Percentiles rank a stretch among this genome's conserved stretches.
These are phyloP conservation scores for Pristis pectinata DNA, from an alignment of 2,797 vertebrate genomes.

Conservation along the genomic window DNA sequence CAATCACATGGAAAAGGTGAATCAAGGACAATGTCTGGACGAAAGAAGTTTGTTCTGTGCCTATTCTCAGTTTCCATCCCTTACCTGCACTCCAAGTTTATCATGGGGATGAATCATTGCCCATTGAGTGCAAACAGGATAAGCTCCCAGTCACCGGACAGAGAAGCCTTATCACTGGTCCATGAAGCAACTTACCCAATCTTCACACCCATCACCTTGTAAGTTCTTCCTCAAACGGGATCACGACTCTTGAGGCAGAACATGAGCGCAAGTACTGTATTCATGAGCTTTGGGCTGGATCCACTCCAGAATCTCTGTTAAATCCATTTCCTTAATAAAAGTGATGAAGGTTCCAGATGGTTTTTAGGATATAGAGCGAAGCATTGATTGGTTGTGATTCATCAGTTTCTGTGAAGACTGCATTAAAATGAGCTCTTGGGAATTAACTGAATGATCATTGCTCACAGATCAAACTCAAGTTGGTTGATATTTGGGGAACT, in stretches of 20 bases:
- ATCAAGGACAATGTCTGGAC: too few relatives aligned
- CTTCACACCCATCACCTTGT: background rate
- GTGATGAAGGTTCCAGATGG: constrained; percentile 2
- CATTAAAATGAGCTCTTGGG: background rate
- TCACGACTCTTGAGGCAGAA: background rate
- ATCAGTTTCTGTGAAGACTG: background rate
- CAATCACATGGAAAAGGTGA: too few relatives aligned
- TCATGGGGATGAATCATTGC: background rate
- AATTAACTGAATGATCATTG: background rate
- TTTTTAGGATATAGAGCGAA: background rate
- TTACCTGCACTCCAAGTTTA: background rate
- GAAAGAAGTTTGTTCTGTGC: background rate
- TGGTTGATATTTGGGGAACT: background rate
- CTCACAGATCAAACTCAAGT: background rate
- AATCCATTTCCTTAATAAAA: constrained; percentile 32
- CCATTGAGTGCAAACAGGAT: background rate
- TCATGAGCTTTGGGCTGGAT: constrained; percentile 11
- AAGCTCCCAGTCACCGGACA: background rate
- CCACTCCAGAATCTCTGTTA: background rate
- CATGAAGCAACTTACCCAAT: background rate
- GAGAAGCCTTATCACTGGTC: background rate
- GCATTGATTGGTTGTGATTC: constrained; percentile 22
- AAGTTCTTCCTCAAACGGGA: background rate
- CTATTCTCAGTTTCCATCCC: background rate
- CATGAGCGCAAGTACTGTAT: background rate